Conservation (phyloP, 2,113 vertebrate species). For the Morone saxatilis region DNA sequence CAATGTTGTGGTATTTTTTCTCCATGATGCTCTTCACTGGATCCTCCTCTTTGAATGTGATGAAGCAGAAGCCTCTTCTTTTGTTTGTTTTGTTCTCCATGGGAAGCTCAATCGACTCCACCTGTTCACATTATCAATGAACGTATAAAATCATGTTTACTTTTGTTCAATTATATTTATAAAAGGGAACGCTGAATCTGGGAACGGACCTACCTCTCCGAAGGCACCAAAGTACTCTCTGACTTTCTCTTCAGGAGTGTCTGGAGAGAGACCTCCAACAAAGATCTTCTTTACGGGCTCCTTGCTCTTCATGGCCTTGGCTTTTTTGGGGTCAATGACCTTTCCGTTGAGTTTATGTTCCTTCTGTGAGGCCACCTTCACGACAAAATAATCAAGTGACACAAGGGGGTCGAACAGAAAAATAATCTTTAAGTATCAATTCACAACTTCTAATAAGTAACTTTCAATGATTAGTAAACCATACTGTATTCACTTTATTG, state of each 20-base stretch:
- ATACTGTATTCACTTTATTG: too few species aligned
- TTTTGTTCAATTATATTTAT: too few species aligned
- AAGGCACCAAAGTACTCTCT: constrained; percentile 96
- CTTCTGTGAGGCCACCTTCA: constrained; percentile 95
- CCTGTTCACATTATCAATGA: constrained; percentile 77
- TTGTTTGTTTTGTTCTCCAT: constrained; percentile 99
- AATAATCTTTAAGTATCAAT: neutral
- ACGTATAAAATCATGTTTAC: too few species aligned
- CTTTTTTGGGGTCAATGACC: constrained; percentile 98
- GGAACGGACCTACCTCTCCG: constrained; percentile 89
- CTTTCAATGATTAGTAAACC: too few species aligned
- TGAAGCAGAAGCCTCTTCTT: constrained; percentile 98
- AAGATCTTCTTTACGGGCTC: constrained; percentile 99
- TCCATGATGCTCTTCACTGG: constrained; percentile 98
- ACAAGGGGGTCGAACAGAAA: neutral
- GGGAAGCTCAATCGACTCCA: constrained; percentile 97
- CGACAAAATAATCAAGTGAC: neutral
- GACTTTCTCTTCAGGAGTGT: constrained; percentile 98
- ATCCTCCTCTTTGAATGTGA: constrained; percentile 98
- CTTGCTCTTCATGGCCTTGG: constrained; percentile 99
- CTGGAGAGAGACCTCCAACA: constrained; percentile 97
- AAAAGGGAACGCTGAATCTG: neutral
- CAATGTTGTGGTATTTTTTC: constrained; percentile 99
- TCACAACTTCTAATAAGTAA: too few species aligned
- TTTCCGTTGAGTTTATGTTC: constrained; percentile 99